Evolutionary conservation across 2,888 invertebrate genomes (phyloP), one percentile per base, ranked within the genome.

Genomic region (Mesopsocus fuscifrons): DNA sequence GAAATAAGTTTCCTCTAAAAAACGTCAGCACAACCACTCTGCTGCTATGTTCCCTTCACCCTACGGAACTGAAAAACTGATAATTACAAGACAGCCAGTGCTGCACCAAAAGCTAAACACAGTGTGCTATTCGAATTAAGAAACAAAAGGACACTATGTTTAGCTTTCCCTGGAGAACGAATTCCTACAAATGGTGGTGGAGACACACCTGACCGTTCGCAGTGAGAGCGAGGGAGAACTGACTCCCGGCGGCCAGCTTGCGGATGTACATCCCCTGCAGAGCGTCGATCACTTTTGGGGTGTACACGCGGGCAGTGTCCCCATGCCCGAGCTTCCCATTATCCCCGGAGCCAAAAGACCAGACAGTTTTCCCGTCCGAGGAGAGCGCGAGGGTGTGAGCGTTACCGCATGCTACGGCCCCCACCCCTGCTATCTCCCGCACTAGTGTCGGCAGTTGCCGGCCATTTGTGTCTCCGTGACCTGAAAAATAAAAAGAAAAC

Each of bases 401-500:
- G 47, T 65, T 65, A 8, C 69, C 69, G 52, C 69, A 69, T 3
- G 67, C 62, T 6, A 69, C 69, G n/a, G 60, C 57, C 3, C 71
- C 72, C n/a, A 73, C 68, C 43, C 65, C 64, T 13, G 59, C 59
- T 33, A 74, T 54, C 52, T 71, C 71, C 41, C 63, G 61, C 3
- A 74, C 72, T 42, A 67, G 59, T 1, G 71, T 72, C 1, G 74
- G 74, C 17, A 68, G 54, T 51, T 66, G 67, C 38, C 69, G 62
- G 21, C 66, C 66, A 46, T 61, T 67, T 49, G 63, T 67, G 54
- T 74, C 72, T n/a, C 72, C 72, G 55, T 71, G 71, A 11, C 74
- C 73, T 65, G 50, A 13, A 48, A 46, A 45, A 41, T 42, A 35
- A 20, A 34, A 3, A 41, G 22, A n/a, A 45, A 18, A 3, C 15